A percentile compares a stretch with the other conserved stretches of the same genome.
Conservation (phyloP, 2,113 vertebrate species). For the Mustelus asterias region DNA sequence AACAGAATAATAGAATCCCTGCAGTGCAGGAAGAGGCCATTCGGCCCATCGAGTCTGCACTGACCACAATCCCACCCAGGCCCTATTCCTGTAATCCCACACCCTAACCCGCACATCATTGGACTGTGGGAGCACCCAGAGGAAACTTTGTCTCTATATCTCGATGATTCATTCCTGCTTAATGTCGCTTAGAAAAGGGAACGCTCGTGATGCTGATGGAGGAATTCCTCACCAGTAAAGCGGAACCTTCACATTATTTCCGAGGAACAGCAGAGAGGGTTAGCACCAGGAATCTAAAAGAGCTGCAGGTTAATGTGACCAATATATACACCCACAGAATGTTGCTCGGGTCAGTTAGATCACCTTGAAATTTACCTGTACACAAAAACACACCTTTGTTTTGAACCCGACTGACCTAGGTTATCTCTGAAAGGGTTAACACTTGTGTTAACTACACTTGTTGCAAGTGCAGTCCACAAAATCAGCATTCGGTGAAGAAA, state of each 20-base stretch:
- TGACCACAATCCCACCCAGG: too few species aligned
- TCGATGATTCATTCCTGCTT: neutral
- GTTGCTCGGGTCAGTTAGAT: neutral
- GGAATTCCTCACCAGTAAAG: too few species aligned
- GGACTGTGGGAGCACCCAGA: too few species aligned
- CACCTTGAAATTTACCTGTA: neutral
- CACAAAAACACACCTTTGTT: neutral
- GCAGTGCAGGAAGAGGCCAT: too few species aligned
- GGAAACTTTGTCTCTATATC: too few species aligned
- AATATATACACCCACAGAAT: neutral
- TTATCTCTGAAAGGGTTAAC: neutral
- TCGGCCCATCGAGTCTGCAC: too few species aligned
- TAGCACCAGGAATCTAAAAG: neutral
- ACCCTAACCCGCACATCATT: too few species aligned
- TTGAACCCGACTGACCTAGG: neutral
- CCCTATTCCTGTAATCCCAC: too few species aligned
- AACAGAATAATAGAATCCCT: too few species aligned
- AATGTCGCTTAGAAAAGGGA: neutral
- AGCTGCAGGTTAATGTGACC: neutral
- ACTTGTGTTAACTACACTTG: neutral
- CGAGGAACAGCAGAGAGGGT: neutral
- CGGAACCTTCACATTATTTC: neutral
- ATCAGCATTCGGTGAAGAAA: neutral
- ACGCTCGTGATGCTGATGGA: neutral
- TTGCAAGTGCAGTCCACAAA: neutral